Conservation (phyloP, 2,888 invertebrate genomes). For the Hermodice carunculata region DNA sequence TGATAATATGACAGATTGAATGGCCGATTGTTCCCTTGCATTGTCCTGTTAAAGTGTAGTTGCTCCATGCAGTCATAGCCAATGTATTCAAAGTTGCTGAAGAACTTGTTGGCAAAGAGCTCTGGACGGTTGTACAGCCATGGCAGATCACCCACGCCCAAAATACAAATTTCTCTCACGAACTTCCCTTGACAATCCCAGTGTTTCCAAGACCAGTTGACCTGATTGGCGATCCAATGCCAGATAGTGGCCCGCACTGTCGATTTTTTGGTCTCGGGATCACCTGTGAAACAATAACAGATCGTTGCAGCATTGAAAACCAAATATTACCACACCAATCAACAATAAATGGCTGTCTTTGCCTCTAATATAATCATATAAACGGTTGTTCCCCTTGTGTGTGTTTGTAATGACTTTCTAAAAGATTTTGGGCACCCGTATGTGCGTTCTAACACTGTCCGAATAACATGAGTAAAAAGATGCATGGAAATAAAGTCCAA, state of each 20-base stretch:
- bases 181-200: conserved; percentile 51
- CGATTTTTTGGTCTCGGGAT: conserved; percentile 36
- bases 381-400: too few relatives aligned
- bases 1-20: conserved; percentile 26
- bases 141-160: conserved; percentile 55
- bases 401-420: too few relatives aligned
- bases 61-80: conserved; percentile 37
- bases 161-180: conserved; percentile 58
- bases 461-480: too few relatives aligned
- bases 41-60: conserved; percentile 26
- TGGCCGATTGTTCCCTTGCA: neutral
- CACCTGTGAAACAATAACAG: conserved; percentile 18
- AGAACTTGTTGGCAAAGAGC: conserved; percentile 64
- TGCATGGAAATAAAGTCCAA: too few relatives aligned
- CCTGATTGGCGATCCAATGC: conserved; percentile 13
- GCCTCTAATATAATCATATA: too few relatives aligned
- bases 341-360: too few relatives aligned
- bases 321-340: too few relatives aligned
- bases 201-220: conserved; percentile 33
- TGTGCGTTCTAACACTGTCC: too few relatives aligned
- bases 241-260: conserved; percentile 32
- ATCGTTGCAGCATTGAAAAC: too few relatives aligned
- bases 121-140: conserved; percentile 47
- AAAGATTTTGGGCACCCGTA: too few relatives aligned
- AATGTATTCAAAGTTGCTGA: conserved; percentile 26